Evolutionary conservation across 2,888 invertebrate species (phyloP), one percentile per base, ranked within the genome.

Genomic region (Melipona beecheii): DNA sequence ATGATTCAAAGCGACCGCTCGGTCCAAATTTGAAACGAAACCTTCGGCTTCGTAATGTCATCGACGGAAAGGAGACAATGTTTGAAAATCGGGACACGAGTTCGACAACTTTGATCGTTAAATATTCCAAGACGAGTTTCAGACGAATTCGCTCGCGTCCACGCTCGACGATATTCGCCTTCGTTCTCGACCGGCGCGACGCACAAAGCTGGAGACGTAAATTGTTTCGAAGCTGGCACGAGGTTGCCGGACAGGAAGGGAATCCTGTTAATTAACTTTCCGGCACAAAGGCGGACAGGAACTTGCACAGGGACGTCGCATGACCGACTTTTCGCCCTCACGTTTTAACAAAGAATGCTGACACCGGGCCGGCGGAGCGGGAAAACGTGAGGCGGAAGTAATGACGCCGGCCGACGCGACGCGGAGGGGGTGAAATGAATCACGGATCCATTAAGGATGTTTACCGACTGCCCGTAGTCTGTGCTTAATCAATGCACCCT

Each of bases 401-500:
- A 56, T 65, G 56, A 76, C 43, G 31, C 62, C 2, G 43, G 43
- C 43, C 43, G 43, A 43, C 9, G 58, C 49, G 15, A 4, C 21
- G 9, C 17, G 9, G 27, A 24, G 24, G 54, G 58, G 72, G 69
- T 68, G 84, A 75, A 75, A 79, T 71, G 84, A 83, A 70, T 80
- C 78, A 78, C 36, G 70, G 60, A 58, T 56, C 78, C 58, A 81
- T 81, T 81, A 84, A 75, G 50, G 64, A 74, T 89, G 73, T 78
- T 89, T 87, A 80, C 76, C 72, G 43, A 24, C 68, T 68, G 21
- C 52, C 66, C 13, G 24, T 31, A 17, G n/a, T 36, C 70, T 4
- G 24, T 75, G 52, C 58, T 77, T 77, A 85, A 89, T 85, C 87
- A 66, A 87, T 76, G 78, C 77, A 36, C 27, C 69, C 52, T 77